phyloP scores from a whole-genome alignment of 30 jellyfish, hydroid and myxozoan genomes.

The Haliclystus octoradiatus region DNA sequence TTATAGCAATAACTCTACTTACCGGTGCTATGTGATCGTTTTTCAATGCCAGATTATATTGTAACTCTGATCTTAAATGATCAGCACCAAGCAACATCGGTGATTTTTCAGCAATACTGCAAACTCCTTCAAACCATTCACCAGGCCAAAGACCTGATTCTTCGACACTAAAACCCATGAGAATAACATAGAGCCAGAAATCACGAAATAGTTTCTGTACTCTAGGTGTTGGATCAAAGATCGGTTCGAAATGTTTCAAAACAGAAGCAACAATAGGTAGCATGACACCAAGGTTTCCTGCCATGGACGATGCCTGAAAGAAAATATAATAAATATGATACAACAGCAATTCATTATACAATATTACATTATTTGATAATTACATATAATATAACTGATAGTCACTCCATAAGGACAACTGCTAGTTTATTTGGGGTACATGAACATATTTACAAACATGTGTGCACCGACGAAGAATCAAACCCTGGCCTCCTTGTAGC shows the following conservation, averaged over 20 bases:
- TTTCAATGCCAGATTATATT: constrained; percentile 74
- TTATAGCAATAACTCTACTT: no score
- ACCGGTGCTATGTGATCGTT: constrained; percentile 93
- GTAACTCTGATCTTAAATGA: constrained; percentile 81
- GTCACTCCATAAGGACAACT: no score
- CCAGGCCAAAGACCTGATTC: constrained; percentile 85
- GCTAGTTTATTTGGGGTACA: no score
- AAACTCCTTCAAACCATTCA: constrained; percentile 81
- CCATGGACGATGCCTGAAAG: constrained; percentile 84
- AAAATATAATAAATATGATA: neutral
- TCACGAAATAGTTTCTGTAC: constrained; percentile 77
- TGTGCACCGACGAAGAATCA: no score
- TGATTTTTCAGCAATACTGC: constrained; percentile 68
- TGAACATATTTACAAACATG: no score
- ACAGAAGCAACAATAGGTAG: constrained; percentile 77
- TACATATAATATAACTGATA: no score
- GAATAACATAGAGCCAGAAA: constrained; percentile 88
- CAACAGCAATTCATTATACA: no score
- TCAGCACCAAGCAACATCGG: constrained; percentile 66
- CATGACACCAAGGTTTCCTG: constrained; percentile 92
- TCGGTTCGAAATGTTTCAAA: constrained; percentile 39
- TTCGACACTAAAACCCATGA: constrained; percentile 85
- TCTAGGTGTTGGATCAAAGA: constrained; percentile 68
- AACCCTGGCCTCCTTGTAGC: no score
- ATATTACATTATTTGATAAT: no score